phyloP scores from a whole-genome alignment of 2,797 vertebrate species.

The Bradypodion pumilum region DNA sequence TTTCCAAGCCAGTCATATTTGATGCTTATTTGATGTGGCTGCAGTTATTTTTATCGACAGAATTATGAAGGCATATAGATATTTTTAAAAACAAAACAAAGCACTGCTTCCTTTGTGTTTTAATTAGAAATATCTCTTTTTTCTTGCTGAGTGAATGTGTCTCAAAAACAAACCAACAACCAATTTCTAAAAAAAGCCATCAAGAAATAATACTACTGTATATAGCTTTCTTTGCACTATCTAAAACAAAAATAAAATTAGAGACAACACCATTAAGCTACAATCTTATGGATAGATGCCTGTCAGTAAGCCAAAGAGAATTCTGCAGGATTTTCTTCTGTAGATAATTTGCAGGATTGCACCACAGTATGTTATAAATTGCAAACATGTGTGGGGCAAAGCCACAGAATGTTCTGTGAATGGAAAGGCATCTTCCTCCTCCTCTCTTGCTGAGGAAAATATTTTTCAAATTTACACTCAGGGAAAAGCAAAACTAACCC shows the following conservation, averaged over 20 bases:
- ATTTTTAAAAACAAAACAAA: neutral
- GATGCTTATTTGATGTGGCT: slow-evolving; percentile 4
- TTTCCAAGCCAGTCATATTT: slow-evolving; percentile 22
- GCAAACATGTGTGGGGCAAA: neutral
- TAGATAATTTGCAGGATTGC: neutral
- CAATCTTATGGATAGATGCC: neutral
- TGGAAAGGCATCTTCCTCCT: neutral
- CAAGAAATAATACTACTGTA: neutral
- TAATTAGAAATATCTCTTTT: neutral
- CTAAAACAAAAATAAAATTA: neutral
- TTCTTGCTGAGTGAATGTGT: neutral
- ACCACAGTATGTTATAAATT: too few relatives aligned
- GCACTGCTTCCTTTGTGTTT: neutral
- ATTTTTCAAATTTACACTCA: neutral
- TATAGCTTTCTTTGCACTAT: neutral
- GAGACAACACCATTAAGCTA: neutral
- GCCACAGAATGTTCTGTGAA: neutral
- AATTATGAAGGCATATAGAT: neutral
- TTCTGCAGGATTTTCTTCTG: neutral
- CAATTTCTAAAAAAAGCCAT: neutral
- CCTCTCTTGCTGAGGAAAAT: neutral
- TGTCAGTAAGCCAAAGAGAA: neutral
- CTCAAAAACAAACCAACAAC: neutral
- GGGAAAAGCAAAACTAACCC: too few relatives aligned
- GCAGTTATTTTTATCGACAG: slow-evolving; percentile 3